Evolutionary conservation across 2,113 vertebrate genomes (phyloP).

Genomic region (Actinemys pallida): DNA sequence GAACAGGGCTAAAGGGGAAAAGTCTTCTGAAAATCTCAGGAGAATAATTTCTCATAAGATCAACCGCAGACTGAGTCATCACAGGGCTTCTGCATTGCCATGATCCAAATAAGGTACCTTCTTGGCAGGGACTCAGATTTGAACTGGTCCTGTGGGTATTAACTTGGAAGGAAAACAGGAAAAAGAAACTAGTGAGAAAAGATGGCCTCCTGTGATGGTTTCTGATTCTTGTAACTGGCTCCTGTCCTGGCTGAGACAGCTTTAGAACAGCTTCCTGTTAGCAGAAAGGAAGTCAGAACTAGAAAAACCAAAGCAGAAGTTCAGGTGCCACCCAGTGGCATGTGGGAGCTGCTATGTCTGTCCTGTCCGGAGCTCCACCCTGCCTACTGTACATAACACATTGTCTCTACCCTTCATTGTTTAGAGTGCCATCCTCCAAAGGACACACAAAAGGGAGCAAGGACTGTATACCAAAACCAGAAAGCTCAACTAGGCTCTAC

Average conservation of each 20-base stretch:
- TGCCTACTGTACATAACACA: background rate
- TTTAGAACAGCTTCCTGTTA: background rate
- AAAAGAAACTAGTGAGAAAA: background rate
- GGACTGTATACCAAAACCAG: background rate
- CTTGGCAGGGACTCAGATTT: background rate
- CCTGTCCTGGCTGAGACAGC: background rate
- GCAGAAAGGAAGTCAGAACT: background rate
- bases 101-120: background rate
- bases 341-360: fast-evolving
- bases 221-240: background rate
- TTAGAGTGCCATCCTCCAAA: background rate
- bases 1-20: background rate
- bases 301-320: background rate
- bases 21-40: background rate
- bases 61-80: background rate
- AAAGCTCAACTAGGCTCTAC: background rate
- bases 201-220: background rate
- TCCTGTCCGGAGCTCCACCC: background rate
- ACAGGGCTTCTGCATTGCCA: background rate
- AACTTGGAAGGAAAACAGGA: background rate
- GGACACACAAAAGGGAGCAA: no score
- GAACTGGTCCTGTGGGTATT: background rate
- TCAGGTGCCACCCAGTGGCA: fast-evolving
- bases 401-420: background rate
- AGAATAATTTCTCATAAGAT: background rate